phyloP scores from a whole-genome alignment of 2,888 invertebrate species.

The Orthonevra nobilis region DNA sequence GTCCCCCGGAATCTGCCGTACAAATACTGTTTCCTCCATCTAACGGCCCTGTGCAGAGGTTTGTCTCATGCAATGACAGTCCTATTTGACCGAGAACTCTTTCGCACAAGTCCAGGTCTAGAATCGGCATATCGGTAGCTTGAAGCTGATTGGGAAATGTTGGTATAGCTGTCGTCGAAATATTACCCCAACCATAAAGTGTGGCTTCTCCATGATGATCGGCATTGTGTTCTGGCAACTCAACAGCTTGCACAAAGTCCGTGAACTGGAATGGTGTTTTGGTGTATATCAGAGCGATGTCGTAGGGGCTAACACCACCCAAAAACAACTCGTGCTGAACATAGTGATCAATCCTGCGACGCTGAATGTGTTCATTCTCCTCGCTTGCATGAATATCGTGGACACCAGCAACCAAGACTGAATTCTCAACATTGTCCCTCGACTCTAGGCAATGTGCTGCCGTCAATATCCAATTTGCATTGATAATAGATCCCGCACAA shows the following conservation, averaged over 20 bases:
- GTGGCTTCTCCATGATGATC: slow-evolving; percentile 76
- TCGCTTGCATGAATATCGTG: slow-evolving; percentile 75
- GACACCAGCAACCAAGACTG: slow-evolving; percentile 77
- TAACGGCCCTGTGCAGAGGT: slow-evolving; percentile 78
- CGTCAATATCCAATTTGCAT: slow-evolving; percentile 78
- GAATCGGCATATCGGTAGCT: slow-evolving; percentile 77
- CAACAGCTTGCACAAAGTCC: slow-evolving; percentile 75
- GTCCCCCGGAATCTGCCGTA: slow-evolving; percentile 78
- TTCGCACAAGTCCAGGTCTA: slow-evolving; percentile 76
- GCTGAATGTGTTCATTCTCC: slow-evolving; percentile 73
- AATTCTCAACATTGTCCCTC: slow-evolving; percentile 74
- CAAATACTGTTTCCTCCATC: slow-evolving; percentile 78
- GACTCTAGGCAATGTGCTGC: slow-evolving; percentile 78
- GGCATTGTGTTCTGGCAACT: slow-evolving; percentile 75
- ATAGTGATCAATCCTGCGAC: slow-evolving; percentile 76
- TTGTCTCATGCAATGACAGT: slow-evolving; percentile 76
- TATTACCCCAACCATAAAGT: slow-evolving; percentile 79
- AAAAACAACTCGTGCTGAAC: slow-evolving; percentile 76
- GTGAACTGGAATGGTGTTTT: slow-evolving; percentile 75
- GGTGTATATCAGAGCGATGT: slow-evolving; percentile 78
- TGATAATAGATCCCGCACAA: slow-evolving; percentile 78
- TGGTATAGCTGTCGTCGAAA: slow-evolving; percentile 77
- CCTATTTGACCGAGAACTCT: slow-evolving; percentile 75
- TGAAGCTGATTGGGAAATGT: slow-evolving; percentile 77
- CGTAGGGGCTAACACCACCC: slow-evolving; percentile 78